Evolutionary conservation across 23 tunicate species (phyloP).

Genomic region (Styela plicata): DNA sequence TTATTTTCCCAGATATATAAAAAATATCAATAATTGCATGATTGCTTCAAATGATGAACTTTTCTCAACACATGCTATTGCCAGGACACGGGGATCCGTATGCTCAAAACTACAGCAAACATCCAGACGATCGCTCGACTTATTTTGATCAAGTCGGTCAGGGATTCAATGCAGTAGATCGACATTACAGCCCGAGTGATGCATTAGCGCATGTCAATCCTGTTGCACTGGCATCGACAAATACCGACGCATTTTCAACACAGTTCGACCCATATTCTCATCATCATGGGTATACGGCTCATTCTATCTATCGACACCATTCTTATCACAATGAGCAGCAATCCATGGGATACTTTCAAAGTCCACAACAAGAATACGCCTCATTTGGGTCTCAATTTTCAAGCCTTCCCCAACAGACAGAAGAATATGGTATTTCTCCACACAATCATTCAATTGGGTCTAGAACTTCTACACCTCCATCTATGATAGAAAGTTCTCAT

Average conservation of each 20-base stretch:
- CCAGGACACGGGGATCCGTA: conserved; percentile 11
- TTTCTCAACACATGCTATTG: conserved; percentile 22
- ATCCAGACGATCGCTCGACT: conserved; percentile 4
- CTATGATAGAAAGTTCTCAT: background rate
- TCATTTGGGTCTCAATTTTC: background rate
- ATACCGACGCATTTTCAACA: conserved; percentile 8
- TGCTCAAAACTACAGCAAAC: conserved; percentile 4
- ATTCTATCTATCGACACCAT: background rate
- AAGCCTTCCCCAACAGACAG: background rate
- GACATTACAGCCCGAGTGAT: background rate
- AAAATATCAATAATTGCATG: too few relatives aligned
- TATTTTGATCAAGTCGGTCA: conserved; percentile 17
- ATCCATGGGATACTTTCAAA: background rate
- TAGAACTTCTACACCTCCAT: conserved; percentile 13
- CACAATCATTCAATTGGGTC: conserved; percentile 9
- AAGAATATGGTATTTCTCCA: conserved; percentile 16
- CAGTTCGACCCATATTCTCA: conserved; percentile 16
- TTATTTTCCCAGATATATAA: background rate
- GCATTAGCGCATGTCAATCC: conserved; percentile 11
- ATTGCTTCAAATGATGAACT: conserved; percentile 21
- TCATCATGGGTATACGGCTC: background rate
- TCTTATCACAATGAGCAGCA: conserved; percentile 22
- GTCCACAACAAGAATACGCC: conserved; percentile 8
- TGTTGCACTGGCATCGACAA: conserved; percentile 14
- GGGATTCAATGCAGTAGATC: background rate